Percentiles rank a stretch among this genome's conserved stretches.
phyloP scores from a whole-genome alignment of 2,113 vertebrate species.

The Epinephelus lanceolatus region DNA sequence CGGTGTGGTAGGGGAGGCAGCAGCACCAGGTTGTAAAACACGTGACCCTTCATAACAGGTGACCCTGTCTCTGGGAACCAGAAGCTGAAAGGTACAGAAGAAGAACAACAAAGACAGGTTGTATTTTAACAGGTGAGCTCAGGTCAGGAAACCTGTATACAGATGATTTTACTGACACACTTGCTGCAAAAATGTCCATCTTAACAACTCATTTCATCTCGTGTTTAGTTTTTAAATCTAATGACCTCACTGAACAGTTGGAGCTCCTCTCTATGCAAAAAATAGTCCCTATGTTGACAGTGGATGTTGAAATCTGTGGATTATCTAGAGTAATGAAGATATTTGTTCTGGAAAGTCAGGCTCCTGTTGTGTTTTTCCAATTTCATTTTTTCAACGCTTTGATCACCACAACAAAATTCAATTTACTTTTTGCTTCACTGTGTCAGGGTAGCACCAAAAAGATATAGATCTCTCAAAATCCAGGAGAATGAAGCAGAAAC shows the following conservation, averaged over 20 bases:
- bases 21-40: conserved; percentile 66
- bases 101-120: conserved; percentile 10
- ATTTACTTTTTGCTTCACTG: conserved; percentile 4
- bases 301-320: not conserved
- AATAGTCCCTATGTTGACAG: not conserved
- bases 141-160: not conserved
- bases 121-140: conserved; percentile 59
- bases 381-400: not conserved
- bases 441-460: not conserved
- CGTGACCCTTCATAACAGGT: conserved; percentile 44
- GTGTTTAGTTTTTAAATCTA: conserved; percentile 2
- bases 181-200: not conserved
- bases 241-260: not conserved
- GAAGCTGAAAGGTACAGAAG: conserved; percentile 30
- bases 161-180: not conserved
- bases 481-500: not conserved
- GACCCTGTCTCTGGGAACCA: conserved; percentile 53
- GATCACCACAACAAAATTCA: not conserved
- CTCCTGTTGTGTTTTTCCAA: conserved; percentile 4
- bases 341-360: conserved; percentile 5
- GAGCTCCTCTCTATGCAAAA: not conserved
- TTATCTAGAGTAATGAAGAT: not conserved
- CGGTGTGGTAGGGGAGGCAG: conserved; percentile 17
- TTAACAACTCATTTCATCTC: not conserved
- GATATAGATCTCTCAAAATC: conserved; percentile 2